Conservation (phyloP, 2,888 invertebrate genomes). For the Actias luna region DNA sequence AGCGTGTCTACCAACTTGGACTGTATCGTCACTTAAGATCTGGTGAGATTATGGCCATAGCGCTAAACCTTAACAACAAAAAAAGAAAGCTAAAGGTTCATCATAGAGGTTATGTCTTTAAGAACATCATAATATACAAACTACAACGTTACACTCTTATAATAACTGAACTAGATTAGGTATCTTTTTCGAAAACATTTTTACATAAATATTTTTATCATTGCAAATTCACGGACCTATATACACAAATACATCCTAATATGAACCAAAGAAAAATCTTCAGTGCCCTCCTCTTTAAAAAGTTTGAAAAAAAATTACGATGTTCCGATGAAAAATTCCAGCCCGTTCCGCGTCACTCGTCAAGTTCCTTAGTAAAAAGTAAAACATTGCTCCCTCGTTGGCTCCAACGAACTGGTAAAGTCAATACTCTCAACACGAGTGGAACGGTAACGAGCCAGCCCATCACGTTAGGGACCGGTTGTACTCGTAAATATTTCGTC, state of each 20-base stretch:
- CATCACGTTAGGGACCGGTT: slow-evolving; percentile 48
- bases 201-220: too few relatives aligned
- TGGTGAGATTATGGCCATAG: too few relatives aligned
- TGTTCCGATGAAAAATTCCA: slow-evolving; percentile 24
- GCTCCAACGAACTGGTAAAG: slow-evolving; percentile 69
- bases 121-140: too few relatives aligned
- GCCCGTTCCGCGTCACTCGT: slow-evolving; percentile 33
- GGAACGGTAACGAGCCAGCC: slow-evolving; percentile 63
- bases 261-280: not conserved
- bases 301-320: slow-evolving; percentile 2
- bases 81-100: too few relatives aligned
- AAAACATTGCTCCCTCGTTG: slow-evolving; percentile 46
- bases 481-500: slow-evolving; percentile 64
- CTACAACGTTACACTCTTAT: too few relatives aligned
- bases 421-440: slow-evolving; percentile 60
- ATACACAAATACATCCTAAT: not conserved
- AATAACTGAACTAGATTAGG: too few relatives aligned
- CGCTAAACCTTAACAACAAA: too few relatives aligned
- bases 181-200: too few relatives aligned
- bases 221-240: too few relatives aligned
- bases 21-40: too few relatives aligned
- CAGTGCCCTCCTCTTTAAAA: slow-evolving; percentile 9
- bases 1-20: too few relatives aligned
- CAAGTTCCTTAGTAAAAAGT: slow-evolving; percentile 35
- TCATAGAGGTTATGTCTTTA: too few relatives aligned